phyloP scores from a whole-genome alignment of 2,113 vertebrate species.

The Bos taurus region ARS-UCD2.0 NC_037328.1:156658001-156658500 shows the following conservation, averaged over 20 bases:
- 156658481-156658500: background rate
- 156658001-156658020: background rate
- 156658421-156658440: background rate
- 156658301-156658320: background rate
- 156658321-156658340: background rate
- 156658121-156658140: too few species aligned
- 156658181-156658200: background rate
- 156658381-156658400: background rate
- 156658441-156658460: background rate
- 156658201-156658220: background rate
- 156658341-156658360: background rate
- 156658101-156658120: too few species aligned
- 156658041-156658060: background rate
- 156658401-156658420: background rate
- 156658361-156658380: background rate
- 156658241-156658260: background rate
- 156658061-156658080: background rate
- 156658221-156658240: background rate
- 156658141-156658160: too few species aligned
- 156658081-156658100: background rate
- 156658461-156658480: background rate
- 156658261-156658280: background rate
- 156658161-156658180: slow-evolving; percentile 15
- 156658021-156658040: background rate
- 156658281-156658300: background rate